Conservation (phyloP, 2,113 vertebrate genomes). For the Aleadryas rufinucha region DNA sequence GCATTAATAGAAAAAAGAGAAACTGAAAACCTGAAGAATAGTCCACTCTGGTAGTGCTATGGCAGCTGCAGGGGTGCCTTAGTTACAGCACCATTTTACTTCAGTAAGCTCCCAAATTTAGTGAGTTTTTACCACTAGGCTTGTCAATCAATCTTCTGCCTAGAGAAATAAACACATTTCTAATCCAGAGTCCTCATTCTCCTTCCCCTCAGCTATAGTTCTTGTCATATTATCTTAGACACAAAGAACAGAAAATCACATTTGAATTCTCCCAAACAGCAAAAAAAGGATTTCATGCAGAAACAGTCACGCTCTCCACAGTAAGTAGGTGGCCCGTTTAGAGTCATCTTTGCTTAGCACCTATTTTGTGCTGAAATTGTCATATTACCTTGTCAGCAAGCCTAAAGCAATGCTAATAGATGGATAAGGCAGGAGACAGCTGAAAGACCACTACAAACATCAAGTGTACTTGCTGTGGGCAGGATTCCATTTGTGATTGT, state of each 20-base stretch:
- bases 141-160: conserved; percentile 41
- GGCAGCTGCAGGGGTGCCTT: neutral
- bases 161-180: conserved; percentile 54
- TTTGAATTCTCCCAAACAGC: conserved; percentile 35
- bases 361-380: conserved; percentile 26
- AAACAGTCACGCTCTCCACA: conserved; percentile 5
- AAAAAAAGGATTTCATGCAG: conserved; percentile 32
- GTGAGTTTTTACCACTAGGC: neutral
- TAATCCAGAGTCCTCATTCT: conserved; percentile 28
- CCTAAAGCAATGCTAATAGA: conserved; percentile 24
- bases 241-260: conserved; percentile 31
- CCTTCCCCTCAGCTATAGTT: conserved; percentile 57
- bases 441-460: neutral
- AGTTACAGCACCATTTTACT: neutral
- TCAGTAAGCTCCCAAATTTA: neutral
- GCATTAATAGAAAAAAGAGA: neutral
- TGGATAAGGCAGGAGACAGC: conserved; percentile 10
- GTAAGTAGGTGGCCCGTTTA: neutral
- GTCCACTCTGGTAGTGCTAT: neutral
- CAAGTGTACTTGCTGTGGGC: conserved; percentile 14
- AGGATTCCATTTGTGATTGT: conserved; percentile 34
- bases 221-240: conserved; percentile 39
- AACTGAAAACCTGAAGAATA: neutral
- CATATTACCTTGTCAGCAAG: conserved; percentile 44
- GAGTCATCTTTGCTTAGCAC: conserved; percentile 45